A percentile compares a stretch with the other conserved stretches of the same genome.
These are phyloP conservation scores for Diaprepes abbreviatus DNA, from an alignment of 2,888 invertebrate species.

Conservation along the genomic window DNA sequence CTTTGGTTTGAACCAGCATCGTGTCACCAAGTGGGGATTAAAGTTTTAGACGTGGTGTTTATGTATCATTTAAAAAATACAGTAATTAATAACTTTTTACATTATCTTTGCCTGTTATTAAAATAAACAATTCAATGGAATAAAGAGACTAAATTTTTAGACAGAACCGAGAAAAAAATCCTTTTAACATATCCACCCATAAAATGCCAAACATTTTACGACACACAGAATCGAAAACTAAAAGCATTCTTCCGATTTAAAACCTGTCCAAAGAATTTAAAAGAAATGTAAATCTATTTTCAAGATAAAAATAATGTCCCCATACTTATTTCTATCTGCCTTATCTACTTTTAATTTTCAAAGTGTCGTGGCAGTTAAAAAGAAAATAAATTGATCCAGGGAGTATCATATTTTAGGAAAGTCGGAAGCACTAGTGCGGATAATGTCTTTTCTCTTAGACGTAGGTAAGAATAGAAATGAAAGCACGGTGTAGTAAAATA, in stretches of 20 bases:
- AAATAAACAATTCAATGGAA: background rate
- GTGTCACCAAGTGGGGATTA: no score
- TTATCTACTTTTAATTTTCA: conserved; percentile 17
- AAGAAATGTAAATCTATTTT: conserved; percentile 1
- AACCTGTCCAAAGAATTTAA: background rate
- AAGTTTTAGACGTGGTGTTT: no score
- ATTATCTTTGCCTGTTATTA: background rate
- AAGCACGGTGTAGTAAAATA: background rate
- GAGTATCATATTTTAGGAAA: conserved; percentile 7
- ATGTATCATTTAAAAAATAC: no score
- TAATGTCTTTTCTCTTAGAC: conserved; percentile 5
- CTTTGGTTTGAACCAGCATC: no score
- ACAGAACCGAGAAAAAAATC: background rate
- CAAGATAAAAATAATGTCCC: background rate
- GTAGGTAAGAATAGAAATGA: conserved; percentile 10
- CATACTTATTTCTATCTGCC: conserved; percentile 2
- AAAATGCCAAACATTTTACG: background rate
- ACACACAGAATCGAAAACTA: background rate
- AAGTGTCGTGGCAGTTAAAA: conserved; percentile 5
- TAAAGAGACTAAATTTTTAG: background rate
- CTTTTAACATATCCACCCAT: background rate
- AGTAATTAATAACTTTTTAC: no score
- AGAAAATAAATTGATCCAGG: conserved; percentile 10
- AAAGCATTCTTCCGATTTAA: conserved; percentile 12
- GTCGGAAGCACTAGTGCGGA: conserved; percentile 1